Percentiles rank a stretch among this genome's conserved stretches.
Evolutionary conservation across 2,888 invertebrate species (phyloP).

Genomic region (Nomada hirtipes): DNA sequence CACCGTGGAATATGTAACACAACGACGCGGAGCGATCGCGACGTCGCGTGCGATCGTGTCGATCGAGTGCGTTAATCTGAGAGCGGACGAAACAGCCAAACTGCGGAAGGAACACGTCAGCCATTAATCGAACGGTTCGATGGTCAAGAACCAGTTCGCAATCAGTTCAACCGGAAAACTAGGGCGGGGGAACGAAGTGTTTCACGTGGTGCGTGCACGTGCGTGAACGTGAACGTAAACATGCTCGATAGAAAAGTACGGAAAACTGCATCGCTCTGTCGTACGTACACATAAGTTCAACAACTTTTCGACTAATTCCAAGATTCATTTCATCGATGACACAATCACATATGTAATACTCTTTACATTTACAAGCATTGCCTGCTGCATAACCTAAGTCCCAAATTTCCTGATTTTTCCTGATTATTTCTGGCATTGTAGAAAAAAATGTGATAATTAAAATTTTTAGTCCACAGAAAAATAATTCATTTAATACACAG

Average conservation of each 20-base stretch:
- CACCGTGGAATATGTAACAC: background rate
- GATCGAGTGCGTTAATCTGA: constrained; percentile 70
- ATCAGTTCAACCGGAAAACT: constrained; percentile 81
- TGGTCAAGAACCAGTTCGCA: constrained; percentile 81
- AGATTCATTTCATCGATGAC: background rate
- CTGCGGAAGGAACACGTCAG: constrained; percentile 70
- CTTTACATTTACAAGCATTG: too few relatives aligned
- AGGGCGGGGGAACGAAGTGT: constrained; percentile 51
- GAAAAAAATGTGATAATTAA: too few relatives aligned
- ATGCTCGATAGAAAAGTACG: background rate
- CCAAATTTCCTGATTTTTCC: too few relatives aligned
- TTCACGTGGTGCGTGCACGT: constrained; percentile 61
- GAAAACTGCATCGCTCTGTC: background rate
- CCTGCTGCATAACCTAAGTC: too few relatives aligned
- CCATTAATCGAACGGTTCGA: constrained; percentile 81
- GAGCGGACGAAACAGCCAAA: constrained; percentile 57
- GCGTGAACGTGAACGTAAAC: constrained; percentile 59
- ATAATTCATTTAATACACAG: too few relatives aligned
- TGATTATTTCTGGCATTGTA: too few relatives aligned
- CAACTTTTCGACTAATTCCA: background rate
- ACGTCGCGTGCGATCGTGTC: constrained; percentile 56
- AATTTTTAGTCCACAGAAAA: too few relatives aligned
- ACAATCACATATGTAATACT: too few relatives aligned
- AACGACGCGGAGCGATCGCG: background rate
- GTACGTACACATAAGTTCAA: background rate